phyloP scores from a whole-genome alignment of 2,888 invertebrate genomes.

The Netelia virgata region DNA sequence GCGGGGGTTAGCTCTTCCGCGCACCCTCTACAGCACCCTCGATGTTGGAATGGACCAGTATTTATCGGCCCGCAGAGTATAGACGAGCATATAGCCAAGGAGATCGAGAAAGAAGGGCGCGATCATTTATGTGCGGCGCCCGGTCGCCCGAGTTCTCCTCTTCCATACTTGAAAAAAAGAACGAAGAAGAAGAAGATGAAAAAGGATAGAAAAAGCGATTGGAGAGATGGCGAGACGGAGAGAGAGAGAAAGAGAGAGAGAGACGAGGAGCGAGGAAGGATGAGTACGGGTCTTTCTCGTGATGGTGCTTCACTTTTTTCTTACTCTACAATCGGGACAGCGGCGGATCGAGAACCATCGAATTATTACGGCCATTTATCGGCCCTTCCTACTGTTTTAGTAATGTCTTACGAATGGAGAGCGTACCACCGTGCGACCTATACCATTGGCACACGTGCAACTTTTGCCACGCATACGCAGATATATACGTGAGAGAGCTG shows the following conservation, averaged over 20 bases:
- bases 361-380: conserved; percentile 83
- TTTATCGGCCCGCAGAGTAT: conserved; percentile 85
- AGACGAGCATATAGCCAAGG: conserved; percentile 70
- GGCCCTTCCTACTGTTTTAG: conserved; percentile 80
- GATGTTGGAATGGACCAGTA: conserved; percentile 80
- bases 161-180: conserved; percentile 11
- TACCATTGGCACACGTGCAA: conserved; percentile 63
- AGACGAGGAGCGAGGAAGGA: conserved; percentile 38
- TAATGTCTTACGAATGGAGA: conserved; percentile 78
- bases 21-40: conserved; percentile 72
- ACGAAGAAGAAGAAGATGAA: not conserved
- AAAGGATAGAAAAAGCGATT: conserved; percentile 43
- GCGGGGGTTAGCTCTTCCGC: conserved; percentile 49
- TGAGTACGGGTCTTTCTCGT: conserved; percentile 53
- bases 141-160: conserved; percentile 59
- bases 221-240: conserved; percentile 3
- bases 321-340: conserved; percentile 81
- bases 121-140: conserved; percentile 81
- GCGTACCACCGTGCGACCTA: conserved; percentile 49
- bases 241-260: conserved; percentile 15
- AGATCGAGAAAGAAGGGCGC: conserved; percentile 79
- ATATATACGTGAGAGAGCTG: conserved; percentile 51
- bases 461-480: conserved; percentile 45
- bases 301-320: conserved; percentile 71
- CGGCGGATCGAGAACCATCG: conserved; percentile 72